These are phyloP conservation scores for Lepilemur septentrionalis DNA, from an alignment of 2,797 vertebrate species.

Conservation along the genomic window DNA sequence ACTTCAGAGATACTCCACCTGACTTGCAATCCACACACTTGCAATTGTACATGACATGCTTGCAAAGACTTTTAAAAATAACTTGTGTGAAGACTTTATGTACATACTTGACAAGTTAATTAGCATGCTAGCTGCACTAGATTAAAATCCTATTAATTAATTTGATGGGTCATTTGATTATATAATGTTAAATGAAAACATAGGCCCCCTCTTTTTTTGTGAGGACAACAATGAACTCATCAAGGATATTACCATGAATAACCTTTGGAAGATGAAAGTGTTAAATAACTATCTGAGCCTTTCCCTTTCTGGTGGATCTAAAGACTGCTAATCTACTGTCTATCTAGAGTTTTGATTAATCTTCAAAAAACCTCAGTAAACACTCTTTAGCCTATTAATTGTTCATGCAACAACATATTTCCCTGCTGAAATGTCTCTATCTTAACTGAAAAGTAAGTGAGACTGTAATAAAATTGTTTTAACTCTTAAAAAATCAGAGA, in stretches of 20 bases:
- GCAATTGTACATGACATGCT: neutral
- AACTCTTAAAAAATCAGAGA: neutral
- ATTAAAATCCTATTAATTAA: constrained; percentile 75
- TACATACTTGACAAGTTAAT: constrained; percentile 69
- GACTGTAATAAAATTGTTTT: neutral
- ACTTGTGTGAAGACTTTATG: constrained; percentile 46
- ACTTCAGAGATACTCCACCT: neutral
- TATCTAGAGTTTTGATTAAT: neutral
- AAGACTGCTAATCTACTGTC: neutral
- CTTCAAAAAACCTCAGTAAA: neutral
- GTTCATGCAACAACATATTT: neutral
- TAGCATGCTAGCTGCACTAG: constrained; percentile 47
- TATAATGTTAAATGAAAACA: constrained; percentile 37
- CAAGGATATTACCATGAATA: constrained; percentile 19
- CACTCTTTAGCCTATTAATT: neutral
- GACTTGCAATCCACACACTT: neutral
- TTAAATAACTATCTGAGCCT: neutral
- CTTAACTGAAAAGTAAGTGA: neutral
- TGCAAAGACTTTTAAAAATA: constrained; percentile 67
- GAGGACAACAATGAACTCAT: constrained; percentile 35
- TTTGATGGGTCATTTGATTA: constrained; percentile 70
- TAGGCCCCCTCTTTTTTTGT: constrained; percentile 5
- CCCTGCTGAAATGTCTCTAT: neutral
- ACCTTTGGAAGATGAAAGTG: constrained; percentile 26
- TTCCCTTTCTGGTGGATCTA: neutral